Conservation (phyloP, 2,888 invertebrate species). For the Brachylomia viminalis region DNA sequence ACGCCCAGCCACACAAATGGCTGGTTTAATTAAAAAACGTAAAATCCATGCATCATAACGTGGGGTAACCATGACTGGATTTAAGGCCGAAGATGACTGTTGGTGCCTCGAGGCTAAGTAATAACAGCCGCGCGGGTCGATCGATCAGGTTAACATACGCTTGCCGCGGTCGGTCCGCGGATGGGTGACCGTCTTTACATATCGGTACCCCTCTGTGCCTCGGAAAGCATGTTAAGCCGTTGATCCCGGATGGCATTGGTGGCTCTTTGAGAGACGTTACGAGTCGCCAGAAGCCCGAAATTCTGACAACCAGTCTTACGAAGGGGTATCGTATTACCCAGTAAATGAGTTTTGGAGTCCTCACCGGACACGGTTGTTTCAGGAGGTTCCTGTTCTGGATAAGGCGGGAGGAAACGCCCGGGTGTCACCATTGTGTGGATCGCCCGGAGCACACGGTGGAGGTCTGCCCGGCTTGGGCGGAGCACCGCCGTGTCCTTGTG, state of each 20-base stretch:
- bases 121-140: background rate
- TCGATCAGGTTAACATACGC: background rate
- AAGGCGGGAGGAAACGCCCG: too few relatives aligned
- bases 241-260: background rate
- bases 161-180: background rate
- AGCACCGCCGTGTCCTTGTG: too few relatives aligned
- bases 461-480: too few relatives aligned
- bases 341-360: too few relatives aligned
- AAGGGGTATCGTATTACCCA: too few relatives aligned
- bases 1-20: constrained; percentile 40
- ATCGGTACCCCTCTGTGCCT: background rate
- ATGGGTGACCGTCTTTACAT: background rate
- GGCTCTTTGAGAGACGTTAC: background rate
- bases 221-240: too few relatives aligned
- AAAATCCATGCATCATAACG: constrained; percentile 50
- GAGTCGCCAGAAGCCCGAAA: background rate
- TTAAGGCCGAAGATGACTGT: background rate
- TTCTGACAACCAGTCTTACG: background rate
- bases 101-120: background rate
- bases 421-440: too few relatives aligned
- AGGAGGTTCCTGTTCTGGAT: too few relatives aligned
- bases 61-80: constrained; percentile 26
- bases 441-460: too few relatives aligned
- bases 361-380: too few relatives aligned
- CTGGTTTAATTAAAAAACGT: constrained; percentile 60